Evolutionary conservation across 2,797 vertebrate genomes (phyloP), one percentile per base, ranked within the genome.

Genomic region (Huso huso): DNA sequence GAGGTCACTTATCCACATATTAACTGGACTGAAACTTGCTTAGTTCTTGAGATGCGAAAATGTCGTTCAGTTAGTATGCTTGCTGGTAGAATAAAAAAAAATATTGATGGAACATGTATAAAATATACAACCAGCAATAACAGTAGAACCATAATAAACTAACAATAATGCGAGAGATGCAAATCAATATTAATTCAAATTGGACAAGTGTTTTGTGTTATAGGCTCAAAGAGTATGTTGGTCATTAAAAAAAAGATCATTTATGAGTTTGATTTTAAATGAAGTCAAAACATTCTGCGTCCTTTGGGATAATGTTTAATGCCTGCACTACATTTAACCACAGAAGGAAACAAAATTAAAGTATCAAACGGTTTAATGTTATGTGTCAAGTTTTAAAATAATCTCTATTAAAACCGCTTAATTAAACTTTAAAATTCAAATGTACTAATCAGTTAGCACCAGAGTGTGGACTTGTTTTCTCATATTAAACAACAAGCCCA

Each of bases 101-200:
- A 73, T 74, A 86, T 78, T 81, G 81, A 87, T 73, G 74, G 73
- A 79, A 73, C 67, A 70, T 10, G 23, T 60, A 49, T 63, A 77
- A 81, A 81, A 81, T 65, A 58, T 13, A 58, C 9, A 58, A 10
- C 68, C 71, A 67, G 18, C 48, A 50, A 51, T 66, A 66, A 65
- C 68, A 65, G 70, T 69, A 61, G 68, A 68, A 64, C 23, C 68
- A 67, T 62, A 60, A 66, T 82, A 70, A 67, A 63, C 48, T 18
- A 83, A 86, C 82, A 86, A 84, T 80, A 76, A 72, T 68, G 70
- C 70, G 73, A 85, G 77, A 87, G 90, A 93, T 92, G 87, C 81
- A 88, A 93, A 94, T 93, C 93, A 91, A 93, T 92, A 89, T 87
- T 93, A 93, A 94, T 95, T 94, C 93, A 93, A 93, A 92, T 79